Conservation (phyloP, 2,888 invertebrate species). For the Diaperis boleti region DNA sequence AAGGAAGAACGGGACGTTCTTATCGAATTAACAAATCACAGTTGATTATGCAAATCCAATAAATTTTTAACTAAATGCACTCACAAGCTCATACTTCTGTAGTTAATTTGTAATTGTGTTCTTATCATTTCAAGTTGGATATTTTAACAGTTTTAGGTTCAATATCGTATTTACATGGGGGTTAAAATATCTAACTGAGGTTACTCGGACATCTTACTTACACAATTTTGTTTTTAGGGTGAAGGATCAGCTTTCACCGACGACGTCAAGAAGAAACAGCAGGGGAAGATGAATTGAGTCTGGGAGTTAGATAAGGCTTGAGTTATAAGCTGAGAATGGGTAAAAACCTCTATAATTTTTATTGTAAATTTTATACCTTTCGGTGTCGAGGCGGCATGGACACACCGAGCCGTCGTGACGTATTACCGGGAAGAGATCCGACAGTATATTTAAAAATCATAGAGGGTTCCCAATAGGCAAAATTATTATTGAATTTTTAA, state of each 20-base stretch:
- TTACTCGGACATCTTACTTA: constrained; percentile 12
- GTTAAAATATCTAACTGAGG: constrained; percentile 36
- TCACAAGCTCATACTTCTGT: constrained; percentile 31
- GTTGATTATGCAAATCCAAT: constrained; percentile 9
- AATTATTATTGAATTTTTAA: too few species aligned
- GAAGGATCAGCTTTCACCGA: constrained; percentile 5
- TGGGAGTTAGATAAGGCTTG: neutral
- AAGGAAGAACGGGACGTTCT: constrained; percentile 11
- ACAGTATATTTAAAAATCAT: too few species aligned
- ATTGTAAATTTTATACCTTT: too few species aligned
- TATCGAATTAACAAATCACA: constrained; percentile 18
- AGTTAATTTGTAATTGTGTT: constrained; percentile 27
- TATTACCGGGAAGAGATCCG: too few species aligned
- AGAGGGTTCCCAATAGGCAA: too few species aligned
- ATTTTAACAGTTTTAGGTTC: constrained; percentile 25
- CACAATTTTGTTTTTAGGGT: constrained; percentile 39
- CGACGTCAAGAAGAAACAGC: neutral
- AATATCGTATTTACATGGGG: neutral
- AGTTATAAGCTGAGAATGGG: too few species aligned
- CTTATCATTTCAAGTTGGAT: constrained; percentile 28
- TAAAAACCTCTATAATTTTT: too few species aligned
- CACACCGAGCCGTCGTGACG: too few species aligned
- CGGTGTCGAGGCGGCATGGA: too few species aligned
- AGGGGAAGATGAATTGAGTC: neutral
- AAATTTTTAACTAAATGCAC: constrained; percentile 31